Percentiles rank a stretch among this genome's conserved stretches.
Conservation (phyloP, 2,797 vertebrate species). For the Acanthis flammea region DNA sequence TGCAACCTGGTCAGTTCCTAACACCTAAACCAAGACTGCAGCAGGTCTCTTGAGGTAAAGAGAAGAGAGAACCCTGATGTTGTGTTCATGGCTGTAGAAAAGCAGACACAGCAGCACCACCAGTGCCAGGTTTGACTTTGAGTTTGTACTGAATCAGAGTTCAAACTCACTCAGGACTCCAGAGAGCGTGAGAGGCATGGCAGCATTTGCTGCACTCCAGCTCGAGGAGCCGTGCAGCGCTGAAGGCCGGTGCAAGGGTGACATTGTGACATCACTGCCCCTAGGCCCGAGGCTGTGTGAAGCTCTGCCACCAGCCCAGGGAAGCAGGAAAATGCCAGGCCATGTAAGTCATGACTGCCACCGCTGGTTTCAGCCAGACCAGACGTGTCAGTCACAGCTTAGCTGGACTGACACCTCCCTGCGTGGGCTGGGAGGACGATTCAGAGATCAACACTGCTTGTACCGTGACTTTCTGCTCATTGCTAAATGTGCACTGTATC, state of each 20-base stretch:
- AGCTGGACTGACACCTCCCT: not conserved
- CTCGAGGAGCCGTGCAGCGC: rapidly evolving
- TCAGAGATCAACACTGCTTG: not conserved
- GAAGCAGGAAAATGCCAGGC: not conserved
- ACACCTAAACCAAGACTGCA: not conserved
- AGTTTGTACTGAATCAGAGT: not conserved
- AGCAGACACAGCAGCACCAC: not conserved
- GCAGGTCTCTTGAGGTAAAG: not conserved
- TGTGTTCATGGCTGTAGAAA: not conserved
- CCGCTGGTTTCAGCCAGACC: not conserved
- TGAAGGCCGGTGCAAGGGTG: rapidly evolving
- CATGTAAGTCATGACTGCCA: too few species aligned
- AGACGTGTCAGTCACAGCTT: not conserved
- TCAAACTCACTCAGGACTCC: not conserved
- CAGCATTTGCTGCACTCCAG: not conserved
- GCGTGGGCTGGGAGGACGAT: rapidly evolving
- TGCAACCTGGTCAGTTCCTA: not conserved
- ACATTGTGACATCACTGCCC: rapidly evolving
- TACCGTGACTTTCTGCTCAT: rapidly evolving
- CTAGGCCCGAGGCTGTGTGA: not conserved
- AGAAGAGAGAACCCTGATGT: not conserved
- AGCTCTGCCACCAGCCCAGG: not conserved
- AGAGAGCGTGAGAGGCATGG: rapidly evolving
- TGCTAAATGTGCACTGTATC: not conserved
- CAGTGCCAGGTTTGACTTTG: not conserved